phyloP scores from a whole-genome alignment of 2,797 vertebrate species.

The Nyctalus aviator region DNA sequence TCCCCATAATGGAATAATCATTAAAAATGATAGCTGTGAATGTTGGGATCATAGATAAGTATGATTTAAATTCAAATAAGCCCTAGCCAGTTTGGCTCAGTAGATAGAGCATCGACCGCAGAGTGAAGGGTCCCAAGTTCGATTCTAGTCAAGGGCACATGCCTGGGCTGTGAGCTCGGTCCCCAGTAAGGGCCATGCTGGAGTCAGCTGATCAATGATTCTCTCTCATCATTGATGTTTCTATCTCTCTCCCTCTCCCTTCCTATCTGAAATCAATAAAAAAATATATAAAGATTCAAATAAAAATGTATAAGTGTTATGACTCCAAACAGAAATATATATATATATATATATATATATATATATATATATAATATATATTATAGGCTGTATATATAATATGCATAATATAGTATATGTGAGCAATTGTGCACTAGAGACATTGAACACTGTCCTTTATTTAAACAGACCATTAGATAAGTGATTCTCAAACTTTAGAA shows the following conservation, averaged over 20 bases:
- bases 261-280: background rate
- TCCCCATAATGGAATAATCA: background rate
- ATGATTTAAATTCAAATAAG: slow-evolving; percentile 48
- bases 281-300: too few species aligned
- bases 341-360: background rate
- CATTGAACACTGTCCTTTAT: background rate
- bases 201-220: background rate
- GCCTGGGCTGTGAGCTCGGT: background rate
- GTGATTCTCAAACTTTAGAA: background rate
- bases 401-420: background rate
- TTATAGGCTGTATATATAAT: background rate
- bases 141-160: background rate
- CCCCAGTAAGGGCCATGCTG: background rate
- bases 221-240: background rate
- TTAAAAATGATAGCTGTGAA: slow-evolving; percentile 46
- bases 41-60: background rate
- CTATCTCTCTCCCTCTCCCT: background rate
- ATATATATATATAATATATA: background rate
- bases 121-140: background rate
- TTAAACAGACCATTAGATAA: background rate
- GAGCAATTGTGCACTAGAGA: background rate
- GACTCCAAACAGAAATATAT: background rate
- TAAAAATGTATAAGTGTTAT: slow-evolving; percentile 26
- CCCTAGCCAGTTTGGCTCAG: background rate
- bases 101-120: background rate